Percentiles rank a stretch among this genome's conserved stretches.
Evolutionary conservation across 2,888 invertebrate species (phyloP).

Genomic region (Ceriagrion tenellum): DNA sequence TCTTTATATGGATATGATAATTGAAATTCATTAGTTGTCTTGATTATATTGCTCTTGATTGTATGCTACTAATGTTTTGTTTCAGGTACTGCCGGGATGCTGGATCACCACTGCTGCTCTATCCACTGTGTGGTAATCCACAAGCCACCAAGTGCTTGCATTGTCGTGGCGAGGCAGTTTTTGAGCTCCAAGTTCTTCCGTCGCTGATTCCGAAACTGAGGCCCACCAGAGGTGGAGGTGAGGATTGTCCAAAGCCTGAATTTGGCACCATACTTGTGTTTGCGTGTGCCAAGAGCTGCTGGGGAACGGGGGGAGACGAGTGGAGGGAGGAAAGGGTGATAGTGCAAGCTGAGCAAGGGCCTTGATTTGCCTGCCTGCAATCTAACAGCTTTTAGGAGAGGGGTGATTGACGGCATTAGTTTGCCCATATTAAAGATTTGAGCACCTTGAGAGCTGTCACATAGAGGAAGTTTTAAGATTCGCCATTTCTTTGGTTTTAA

Average conservation of each 20-base stretch:
- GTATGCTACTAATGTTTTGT: too few species aligned
- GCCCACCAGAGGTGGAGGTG: slow-evolving; percentile 75
- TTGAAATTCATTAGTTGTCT: too few species aligned
- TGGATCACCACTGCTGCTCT: slow-evolving; percentile 83
- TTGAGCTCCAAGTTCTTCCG: slow-evolving; percentile 92
- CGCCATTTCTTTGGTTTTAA: neutral
- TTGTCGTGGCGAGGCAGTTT: slow-evolving; percentile 86
- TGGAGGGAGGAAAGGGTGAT: slow-evolving; percentile 86
- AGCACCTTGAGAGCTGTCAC: slow-evolving; percentile 17
- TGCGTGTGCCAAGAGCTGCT: slow-evolving; percentile 92
- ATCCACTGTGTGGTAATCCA: slow-evolving; percentile 82
- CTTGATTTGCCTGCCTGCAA: neutral
- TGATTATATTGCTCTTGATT: too few species aligned
- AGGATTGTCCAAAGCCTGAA: slow-evolving; percentile 81
- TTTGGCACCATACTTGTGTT: slow-evolving; percentile 93
- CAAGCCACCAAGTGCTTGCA: slow-evolving; percentile 81
- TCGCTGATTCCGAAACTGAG: slow-evolving; percentile 87
- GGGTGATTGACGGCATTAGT: neutral
- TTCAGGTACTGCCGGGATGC: slow-evolving; percentile 88
- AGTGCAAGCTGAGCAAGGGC: slow-evolving; percentile 84
- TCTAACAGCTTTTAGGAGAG: slow-evolving; percentile 3
- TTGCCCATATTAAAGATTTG: neutral
- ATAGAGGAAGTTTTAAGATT: neutral
- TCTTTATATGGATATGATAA: too few species aligned
- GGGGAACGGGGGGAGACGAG: slow-evolving; percentile 84